A percentile compares a stretch with the other conserved stretches of the same genome.
Conservation (phyloP, 2,797 vertebrate species). For the Hephaestus fuliginosus region DNA sequence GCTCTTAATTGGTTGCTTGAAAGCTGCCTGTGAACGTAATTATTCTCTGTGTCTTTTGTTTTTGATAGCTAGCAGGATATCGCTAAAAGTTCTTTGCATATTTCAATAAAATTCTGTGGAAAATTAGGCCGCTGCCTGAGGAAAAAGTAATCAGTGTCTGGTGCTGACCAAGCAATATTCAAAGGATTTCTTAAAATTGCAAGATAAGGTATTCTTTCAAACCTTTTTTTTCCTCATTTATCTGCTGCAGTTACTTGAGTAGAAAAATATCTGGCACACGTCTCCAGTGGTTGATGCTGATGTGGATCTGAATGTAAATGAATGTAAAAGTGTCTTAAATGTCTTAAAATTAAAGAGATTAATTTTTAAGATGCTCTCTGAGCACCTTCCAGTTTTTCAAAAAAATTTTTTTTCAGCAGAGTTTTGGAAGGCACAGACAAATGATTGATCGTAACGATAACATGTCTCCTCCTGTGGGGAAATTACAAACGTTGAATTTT, state of each 20-base stretch:
- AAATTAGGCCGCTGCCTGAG: slow-evolving; percentile 43
- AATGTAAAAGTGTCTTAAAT: neutral
- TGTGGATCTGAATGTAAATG: too few species aligned
- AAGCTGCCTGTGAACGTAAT: slow-evolving; percentile 26
- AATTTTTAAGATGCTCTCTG: neutral
- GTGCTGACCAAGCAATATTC: slow-evolving; percentile 50
- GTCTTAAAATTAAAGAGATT: neutral
- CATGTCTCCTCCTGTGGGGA: too few species aligned
- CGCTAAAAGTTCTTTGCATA: slow-evolving; percentile 13
- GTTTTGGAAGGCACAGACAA: too few species aligned
- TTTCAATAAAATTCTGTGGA: slow-evolving; percentile 21
- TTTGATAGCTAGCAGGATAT: slow-evolving; percentile 14
- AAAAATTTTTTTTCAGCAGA: neutral
- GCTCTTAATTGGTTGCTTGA: neutral
- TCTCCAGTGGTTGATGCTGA: too few species aligned
- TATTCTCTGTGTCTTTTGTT: slow-evolving; percentile 16
- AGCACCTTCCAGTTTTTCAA: neutral
- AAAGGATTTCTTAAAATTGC: slow-evolving; percentile 37
- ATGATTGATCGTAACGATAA: too few species aligned
- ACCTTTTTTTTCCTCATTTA: too few species aligned
- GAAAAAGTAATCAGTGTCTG: slow-evolving; percentile 39
- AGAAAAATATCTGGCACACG: too few species aligned
- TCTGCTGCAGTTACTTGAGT: too few species aligned
- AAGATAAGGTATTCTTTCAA: neutral
- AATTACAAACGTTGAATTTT: neutral